Conservation (phyloP, 2,113 vertebrate genomes). For the Gorsachius goisagi region DNA sequence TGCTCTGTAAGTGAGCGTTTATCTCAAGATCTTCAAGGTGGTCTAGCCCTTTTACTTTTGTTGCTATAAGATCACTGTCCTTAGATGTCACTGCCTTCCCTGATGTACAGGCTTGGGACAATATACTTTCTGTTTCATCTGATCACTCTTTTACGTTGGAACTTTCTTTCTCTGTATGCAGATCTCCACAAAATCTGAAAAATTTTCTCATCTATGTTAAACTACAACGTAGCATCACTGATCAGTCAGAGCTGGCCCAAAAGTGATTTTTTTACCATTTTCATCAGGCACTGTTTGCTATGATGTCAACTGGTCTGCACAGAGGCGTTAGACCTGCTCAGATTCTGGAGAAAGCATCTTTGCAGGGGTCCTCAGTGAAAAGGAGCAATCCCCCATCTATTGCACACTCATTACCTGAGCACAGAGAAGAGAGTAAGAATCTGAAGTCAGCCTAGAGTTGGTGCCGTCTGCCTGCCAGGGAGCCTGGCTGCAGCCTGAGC, state of each 20-base stretch:
- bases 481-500: not conserved
- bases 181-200: not conserved
- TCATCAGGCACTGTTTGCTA: not conserved
- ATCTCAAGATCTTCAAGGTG: not conserved
- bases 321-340: not conserved
- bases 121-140: not conserved
- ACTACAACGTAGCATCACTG: not conserved
- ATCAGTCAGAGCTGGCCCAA: not conserved
- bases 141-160: not conserved
- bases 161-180: not conserved
- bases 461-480: not conserved
- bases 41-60: not conserved
- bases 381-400: not conserved
- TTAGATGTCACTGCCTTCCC: not conserved
- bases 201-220: not conserved
- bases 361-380: not conserved
- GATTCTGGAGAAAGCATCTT: not conserved
- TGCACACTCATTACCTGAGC: not conserved
- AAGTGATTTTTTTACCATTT: not conserved
- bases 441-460: not conserved
- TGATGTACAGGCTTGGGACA: not conserved
- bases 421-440: not conserved
- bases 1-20: not conserved
- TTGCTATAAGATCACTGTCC: not conserved
- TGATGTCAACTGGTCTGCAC: not conserved